These are phyloP conservation scores for Puma concolor DNA, from an alignment of 2,113 vertebrate genomes.

Conservation along the genomic window DNA sequence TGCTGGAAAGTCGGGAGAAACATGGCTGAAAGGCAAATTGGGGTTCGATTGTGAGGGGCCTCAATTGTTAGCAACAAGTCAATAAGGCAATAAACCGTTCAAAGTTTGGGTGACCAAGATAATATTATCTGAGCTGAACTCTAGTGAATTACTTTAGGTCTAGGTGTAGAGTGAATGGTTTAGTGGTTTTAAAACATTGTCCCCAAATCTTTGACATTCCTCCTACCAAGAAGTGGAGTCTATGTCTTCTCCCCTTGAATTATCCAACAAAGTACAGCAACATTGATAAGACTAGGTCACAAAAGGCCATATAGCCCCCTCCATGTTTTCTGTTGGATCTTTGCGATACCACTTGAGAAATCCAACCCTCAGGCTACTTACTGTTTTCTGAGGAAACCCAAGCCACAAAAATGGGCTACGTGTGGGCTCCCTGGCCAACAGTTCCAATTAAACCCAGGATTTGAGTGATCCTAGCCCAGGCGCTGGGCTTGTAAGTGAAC, in stretches of 20 bases:
- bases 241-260: not conserved
- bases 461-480: not conserved
- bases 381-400: not conserved
- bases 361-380: not conserved
- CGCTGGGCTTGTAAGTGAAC: not conserved
- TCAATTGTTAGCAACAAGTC: not conserved
- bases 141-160: constrained; percentile 16
- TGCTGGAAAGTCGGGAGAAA: not conserved
- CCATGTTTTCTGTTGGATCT: not conserved
- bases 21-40: not conserved
- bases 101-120: not conserved
- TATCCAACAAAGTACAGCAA: not conserved
- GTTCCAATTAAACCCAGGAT: not conserved
- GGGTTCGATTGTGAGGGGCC: not conserved
- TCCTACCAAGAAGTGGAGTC: not conserved
- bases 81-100: not conserved
- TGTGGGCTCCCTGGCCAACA: not conserved
- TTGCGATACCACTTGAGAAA: not conserved
- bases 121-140: not conserved
- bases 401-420: not conserved
- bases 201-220: not conserved
- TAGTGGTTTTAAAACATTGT: not conserved
- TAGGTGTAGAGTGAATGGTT: not conserved
- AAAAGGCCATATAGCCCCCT: not conserved
- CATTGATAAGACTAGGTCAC: not conserved